These are phyloP conservation scores for Pseudorasbora parva DNA, from an alignment of 2,113 vertebrate species.

Conservation along the genomic window DNA sequence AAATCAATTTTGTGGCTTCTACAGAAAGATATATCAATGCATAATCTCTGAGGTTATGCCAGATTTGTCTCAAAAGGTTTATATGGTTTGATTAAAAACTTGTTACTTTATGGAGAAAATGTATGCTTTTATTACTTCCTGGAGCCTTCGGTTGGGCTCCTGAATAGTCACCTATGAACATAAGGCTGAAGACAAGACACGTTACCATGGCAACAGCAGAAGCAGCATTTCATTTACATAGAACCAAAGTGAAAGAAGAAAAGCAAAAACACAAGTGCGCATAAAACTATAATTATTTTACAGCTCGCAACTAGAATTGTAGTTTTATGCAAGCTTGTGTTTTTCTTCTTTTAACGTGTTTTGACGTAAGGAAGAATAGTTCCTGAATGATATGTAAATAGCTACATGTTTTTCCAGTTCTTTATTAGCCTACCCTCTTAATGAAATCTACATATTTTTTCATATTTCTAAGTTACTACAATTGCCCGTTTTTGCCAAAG, in stretches of 20 bases:
- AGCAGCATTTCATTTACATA: not conserved
- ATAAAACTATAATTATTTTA: not conserved
- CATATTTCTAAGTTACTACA: not conserved
- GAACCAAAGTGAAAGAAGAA: not conserved
- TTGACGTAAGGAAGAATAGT: not conserved
- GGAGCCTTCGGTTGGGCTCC: not conserved
- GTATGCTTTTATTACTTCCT: not conserved
- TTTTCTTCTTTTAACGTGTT: too few relatives aligned
- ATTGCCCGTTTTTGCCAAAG: not conserved
- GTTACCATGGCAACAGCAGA: not conserved
- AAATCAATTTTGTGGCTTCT: not conserved
- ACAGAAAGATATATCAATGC: not conserved
- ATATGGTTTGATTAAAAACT: not conserved
- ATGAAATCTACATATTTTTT: not conserved
- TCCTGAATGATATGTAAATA: not conserved
- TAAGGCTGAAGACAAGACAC: not conserved
- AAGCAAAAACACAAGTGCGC: not conserved
- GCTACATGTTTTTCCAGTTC: not conserved
- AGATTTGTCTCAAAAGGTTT: not conserved
- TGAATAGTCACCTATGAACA: not conserved
- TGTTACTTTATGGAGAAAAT: not conserved
- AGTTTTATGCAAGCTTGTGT: too few relatives aligned
- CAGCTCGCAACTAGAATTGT: not conserved
- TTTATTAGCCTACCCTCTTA: not conserved
- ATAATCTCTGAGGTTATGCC: not conserved